phyloP scores from a whole-genome alignment of 2,888 invertebrate genomes.

The Drosophila flavopinicola region DNA sequence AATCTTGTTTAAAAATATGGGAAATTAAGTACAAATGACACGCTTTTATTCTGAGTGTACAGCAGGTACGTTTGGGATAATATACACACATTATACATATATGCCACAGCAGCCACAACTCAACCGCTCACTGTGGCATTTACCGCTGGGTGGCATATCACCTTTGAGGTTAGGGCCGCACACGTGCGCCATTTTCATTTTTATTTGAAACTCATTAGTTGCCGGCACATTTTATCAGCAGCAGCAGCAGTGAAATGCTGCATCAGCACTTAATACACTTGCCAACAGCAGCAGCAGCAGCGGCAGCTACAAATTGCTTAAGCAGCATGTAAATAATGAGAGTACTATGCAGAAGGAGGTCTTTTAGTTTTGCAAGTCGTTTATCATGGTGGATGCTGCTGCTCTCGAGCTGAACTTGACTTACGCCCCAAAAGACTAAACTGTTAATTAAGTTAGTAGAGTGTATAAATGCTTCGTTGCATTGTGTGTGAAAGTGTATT shows the following conservation, averaged over 20 bases:
- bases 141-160: conserved; percentile 5
- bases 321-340: conserved; percentile 13
- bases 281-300: conserved; percentile 21
- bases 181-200: conserved; percentile 8
- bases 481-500: background rate
- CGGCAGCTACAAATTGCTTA: conserved; percentile 23
- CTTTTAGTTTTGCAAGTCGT: conserved; percentile 6
- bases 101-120: conserved; percentile 15
- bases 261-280: conserved; percentile 66
- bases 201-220: conserved; percentile 76
- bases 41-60: no score
- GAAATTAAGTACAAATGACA: no score
- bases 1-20: no score
- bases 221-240: conserved; percentile 54
- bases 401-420: no score
- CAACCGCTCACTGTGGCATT: conserved; percentile 19
- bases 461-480: conserved; percentile 32
- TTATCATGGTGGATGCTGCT: conserved; percentile 13
- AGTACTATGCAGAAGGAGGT: background rate
- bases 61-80: no score
- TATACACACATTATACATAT: background rate
- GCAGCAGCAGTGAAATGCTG: conserved; percentile 63
- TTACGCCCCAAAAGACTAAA: conserved; percentile 1
- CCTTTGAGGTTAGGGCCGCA: no score
- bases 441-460: conserved; percentile 44